phyloP scores from a whole-genome alignment of 2,888 invertebrate genomes.

The Uloborus plumipes region DNA sequence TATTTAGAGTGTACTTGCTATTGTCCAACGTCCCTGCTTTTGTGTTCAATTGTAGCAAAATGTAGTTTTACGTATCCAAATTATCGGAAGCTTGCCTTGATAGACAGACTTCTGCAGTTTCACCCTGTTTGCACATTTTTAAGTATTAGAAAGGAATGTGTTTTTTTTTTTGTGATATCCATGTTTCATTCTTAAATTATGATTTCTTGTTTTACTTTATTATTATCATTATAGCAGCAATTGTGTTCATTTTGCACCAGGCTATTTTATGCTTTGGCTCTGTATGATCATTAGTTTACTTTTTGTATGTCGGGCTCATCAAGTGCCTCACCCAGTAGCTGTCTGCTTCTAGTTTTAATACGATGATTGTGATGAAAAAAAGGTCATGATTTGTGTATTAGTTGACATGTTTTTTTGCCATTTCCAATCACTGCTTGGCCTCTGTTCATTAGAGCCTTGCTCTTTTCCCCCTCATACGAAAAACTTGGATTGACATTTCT shows the following conservation, averaged over 20 bases:
- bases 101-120: conserved; percentile 8
- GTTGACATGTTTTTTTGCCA: conserved; percentile 56
- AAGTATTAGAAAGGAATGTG: conserved; percentile 26
- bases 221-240: conserved; percentile 49
- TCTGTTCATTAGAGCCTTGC: conserved; percentile 54
- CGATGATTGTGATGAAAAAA: conserved; percentile 46
- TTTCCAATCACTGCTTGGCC: conserved; percentile 44
- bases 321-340: conserved; percentile 57
- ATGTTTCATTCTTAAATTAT: conserved; percentile 44
- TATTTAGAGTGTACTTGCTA: too few relatives aligned
- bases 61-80: too few relatives aligned
- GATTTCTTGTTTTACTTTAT: conserved; percentile 35
- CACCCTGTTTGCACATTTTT: conserved; percentile 29
- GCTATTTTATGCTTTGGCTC: conserved; percentile 62
- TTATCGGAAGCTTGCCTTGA: background rate
- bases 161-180: conserved; percentile 27
- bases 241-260: conserved; percentile 63
- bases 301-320: conserved; percentile 56
- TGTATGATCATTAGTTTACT: conserved; percentile 51
- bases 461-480: conserved; percentile 1
- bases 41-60: too few relatives aligned
- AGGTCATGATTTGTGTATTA: conserved; percentile 57
- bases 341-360: conserved; percentile 59
- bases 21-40: too few relatives aligned
- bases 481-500: conserved; percentile 61